Base-by-base conservation (phyloP, 2,888 invertebrate genomes). In the Arrhopalites spinosus region DNA sequence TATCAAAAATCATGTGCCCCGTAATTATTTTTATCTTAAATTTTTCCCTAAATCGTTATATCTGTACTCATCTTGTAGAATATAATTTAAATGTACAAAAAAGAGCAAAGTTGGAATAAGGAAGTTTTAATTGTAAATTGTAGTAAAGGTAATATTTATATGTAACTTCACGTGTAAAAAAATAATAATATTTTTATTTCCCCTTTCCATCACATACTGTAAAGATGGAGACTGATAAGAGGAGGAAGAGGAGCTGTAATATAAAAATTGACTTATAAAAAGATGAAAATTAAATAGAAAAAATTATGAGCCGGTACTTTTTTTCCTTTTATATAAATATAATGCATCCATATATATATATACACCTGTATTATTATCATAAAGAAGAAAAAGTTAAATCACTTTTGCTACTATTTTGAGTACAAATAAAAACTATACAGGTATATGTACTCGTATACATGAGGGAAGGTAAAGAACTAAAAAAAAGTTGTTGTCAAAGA, bases 401-500 rank as follows among this genome's bases (percentile, higher is more conserved):
- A n/a, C n/a, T n/a, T n/a, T n/a, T n/a, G n/a, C n/a, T n/a, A n/a
- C 23, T 56, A 56, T 56, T 56, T 20, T 50, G 68, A 67, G 68
- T 1, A 68, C n/a, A n/a, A n/a, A n/a, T n/a, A n/a, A n/a, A n/a
- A n/a, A n/a, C n/a, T n/a, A n/a, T n/a, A n/a, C n/a, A n/a, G n/a
- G n/a, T n/a, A n/a, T n/a, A n/a, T n/a, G n/a, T n/a, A n/a, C n/a
- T n/a, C n/a, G n/a, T n/a, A n/a, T n/a, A n/a, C n/a, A n/a, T n/a
- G n/a, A n/a, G n/a, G n/a, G n/a, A n/a, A n/a, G 3, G 36, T 36
- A 36, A 3, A 36, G 11, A 36, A 7, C 5, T 36, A 36, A 7
- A 11, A 11, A 11, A 36, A 36, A 7, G 11, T 3, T 7, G 36
- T 36, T 36, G 36, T 36, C 36, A 36, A 36, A 11, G 11, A 36